Evolutionary conservation across 2,113 vertebrate species (phyloP).

Genomic region (Cricetomys ansorgei): DNA sequence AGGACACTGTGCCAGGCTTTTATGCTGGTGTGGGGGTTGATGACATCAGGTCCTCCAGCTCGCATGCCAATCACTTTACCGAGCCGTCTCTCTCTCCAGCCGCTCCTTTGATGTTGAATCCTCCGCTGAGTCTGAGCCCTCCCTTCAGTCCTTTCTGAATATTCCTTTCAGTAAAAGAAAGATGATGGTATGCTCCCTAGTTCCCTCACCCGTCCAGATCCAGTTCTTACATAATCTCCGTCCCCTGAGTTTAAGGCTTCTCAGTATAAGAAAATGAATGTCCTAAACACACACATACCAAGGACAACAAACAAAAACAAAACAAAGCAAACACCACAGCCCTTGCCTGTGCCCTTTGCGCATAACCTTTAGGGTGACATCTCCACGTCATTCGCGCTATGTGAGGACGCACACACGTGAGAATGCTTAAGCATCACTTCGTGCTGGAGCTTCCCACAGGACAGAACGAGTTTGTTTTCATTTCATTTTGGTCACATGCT

Average conservation of each 20-base stretch:
- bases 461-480: slow-evolving; percentile 48
- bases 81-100: not conserved
- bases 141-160: slow-evolving; percentile 35
- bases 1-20: not conserved
- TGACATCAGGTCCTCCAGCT: not conserved
- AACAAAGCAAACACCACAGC: not conserved
- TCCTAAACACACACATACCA: slow-evolving; percentile 15
- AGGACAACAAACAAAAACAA: not conserved
- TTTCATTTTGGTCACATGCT: slow-evolving; percentile 59
- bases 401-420: not conserved
- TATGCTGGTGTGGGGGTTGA: not conserved
- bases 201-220: slow-evolving; percentile 34
- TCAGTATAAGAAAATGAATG: slow-evolving; percentile 41
- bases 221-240: slow-evolving; percentile 56
- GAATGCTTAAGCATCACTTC: slow-evolving; percentile 24
- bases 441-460: slow-evolving; percentile 39
- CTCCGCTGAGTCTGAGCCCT: not conserved
- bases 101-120: not conserved
- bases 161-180: slow-evolving; percentile 56
- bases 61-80: rapidly evolving
- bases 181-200: slow-evolving; percentile 25
- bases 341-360: not conserved
- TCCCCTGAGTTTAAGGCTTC: slow-evolving; percentile 12
- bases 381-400: not conserved
- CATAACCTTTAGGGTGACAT: not conserved